A percentile compares a stretch with the other conserved stretches of the same genome.
Evolutionary conservation across 2,797 vertebrate species (phyloP).

Genomic region (Saxicola maurus): DNA sequence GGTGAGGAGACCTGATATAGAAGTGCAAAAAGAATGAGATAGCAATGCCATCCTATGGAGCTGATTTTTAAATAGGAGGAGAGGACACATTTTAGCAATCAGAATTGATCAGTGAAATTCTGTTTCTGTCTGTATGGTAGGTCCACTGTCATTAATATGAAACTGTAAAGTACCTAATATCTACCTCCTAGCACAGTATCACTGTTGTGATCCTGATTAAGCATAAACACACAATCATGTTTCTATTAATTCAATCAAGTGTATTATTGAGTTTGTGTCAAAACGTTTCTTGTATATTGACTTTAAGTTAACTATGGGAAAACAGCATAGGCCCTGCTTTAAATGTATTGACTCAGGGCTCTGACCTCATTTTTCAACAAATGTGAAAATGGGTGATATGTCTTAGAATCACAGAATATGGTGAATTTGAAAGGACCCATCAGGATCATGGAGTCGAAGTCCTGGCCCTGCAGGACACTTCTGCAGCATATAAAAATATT

Average conservation of each 20-base stretch:
- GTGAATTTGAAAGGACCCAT: background rate
- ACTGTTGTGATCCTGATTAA: background rate
- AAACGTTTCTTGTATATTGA: background rate
- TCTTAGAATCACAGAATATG: background rate
- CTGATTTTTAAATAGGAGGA: background rate
- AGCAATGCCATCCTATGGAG: background rate
- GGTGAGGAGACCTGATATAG: background rate
- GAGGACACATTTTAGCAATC: background rate
- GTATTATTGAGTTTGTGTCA: background rate
- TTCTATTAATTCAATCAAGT: background rate
- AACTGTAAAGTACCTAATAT: background rate
- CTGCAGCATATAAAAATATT: background rate
- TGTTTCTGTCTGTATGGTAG: background rate
- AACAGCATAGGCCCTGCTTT: background rate
- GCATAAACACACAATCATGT: background rate
- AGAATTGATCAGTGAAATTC: background rate
- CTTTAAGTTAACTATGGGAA: background rate
- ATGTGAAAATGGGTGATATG: background rate
- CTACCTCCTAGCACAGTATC: background rate
- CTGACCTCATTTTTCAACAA: background rate
- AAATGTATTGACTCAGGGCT: background rate
- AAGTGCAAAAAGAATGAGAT: background rate
- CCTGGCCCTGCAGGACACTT: fast-evolving
- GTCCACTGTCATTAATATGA: background rate
- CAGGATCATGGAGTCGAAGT: background rate